These are phyloP conservation scores for Scytalopus superciliaris DNA, from an alignment of 2,113 vertebrate species.

Conservation along the genomic window DNA sequence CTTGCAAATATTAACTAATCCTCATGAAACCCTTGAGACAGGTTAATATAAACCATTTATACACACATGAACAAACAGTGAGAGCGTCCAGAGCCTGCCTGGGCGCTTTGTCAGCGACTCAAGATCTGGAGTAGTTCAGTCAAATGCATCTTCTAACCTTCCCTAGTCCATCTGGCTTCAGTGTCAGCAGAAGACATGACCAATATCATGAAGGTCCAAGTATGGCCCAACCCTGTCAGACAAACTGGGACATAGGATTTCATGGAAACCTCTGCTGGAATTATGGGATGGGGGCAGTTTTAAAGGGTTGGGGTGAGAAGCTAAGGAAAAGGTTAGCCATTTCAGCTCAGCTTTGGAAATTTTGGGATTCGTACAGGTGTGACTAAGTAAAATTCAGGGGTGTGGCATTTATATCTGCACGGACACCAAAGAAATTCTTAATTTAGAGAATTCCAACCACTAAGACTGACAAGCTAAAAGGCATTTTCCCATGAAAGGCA, in stretches of 20 bases:
- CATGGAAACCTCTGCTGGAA: neutral
- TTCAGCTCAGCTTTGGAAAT: neutral
- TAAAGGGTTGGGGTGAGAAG: neutral
- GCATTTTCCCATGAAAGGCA: constrained; percentile 35
- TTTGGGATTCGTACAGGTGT: neutral
- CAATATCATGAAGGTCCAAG: neutral
- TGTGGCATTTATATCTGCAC: neutral
- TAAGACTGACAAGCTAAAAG: neutral
- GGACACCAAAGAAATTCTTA: neutral
- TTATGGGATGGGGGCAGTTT: neutral
- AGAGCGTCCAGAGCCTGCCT: neutral
- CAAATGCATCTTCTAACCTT: neutral
- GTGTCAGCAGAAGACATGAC: neutral
- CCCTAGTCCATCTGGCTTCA: neutral
- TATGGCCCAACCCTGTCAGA: neutral
- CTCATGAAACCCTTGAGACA: neutral
- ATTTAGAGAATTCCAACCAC: neutral
- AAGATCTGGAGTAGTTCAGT: neutral
- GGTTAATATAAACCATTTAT: constrained; percentile 1
- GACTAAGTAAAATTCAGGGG: neutral
- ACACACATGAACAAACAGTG: neutral
- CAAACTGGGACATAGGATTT: neutral
- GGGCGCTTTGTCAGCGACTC: neutral
- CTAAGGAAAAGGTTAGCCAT: neutral
- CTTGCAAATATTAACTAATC: constrained; percentile 17